Base-by-base conservation (phyloP, 2,888 invertebrate genomes). In the Trichogramma evanescens region DNA sequence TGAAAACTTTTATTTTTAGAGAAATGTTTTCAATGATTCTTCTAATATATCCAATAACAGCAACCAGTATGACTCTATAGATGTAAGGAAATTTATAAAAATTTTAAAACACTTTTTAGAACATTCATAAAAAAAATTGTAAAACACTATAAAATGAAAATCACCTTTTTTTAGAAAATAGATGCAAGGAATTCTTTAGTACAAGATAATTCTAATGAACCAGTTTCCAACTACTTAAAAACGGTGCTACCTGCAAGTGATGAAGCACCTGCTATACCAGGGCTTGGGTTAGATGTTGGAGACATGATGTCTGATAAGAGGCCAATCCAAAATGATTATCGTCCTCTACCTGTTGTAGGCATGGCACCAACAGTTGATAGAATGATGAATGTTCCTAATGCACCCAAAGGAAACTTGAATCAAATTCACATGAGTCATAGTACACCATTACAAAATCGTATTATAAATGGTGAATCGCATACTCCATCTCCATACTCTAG, bases 141-240 rank as follows among this genome's bases (percentile, higher is more conserved):
- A 38, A 6, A 48, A 5, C 9, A 10, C 26, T n/a, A 6, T 48
- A n/a, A 48, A 13, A 2, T 5, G 26, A 5, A n/a, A 48, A 48
- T 4, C 26, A 13, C 5, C 2, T n/a, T 6, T 48, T 48, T 7
- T 6, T 13, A 48, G 4, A 13, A 13, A 6, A 48, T 5, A 48
- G 8, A 13, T n/a, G 4, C 6, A 10, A 13, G 4, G 10, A 6
- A 13, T 10, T 38, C 39, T 42, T 13, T 54, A 40, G 45, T 58
- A 53, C 48, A 6, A n/a, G 6, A 5, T 4, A 79, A 64, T 52
- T 61, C 55, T 59, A 63, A 65, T 10, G 65, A 63, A 53, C 59
- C 61, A 66, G 70, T 84, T 66, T 80, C 82, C 56, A 83, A 81
- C 66, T 84, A 84, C 56, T 70, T 85, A 63, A 84, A 85, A 71